Conservation (phyloP, 2,888 invertebrate genomes). For the Chironomus tentans region DNA sequence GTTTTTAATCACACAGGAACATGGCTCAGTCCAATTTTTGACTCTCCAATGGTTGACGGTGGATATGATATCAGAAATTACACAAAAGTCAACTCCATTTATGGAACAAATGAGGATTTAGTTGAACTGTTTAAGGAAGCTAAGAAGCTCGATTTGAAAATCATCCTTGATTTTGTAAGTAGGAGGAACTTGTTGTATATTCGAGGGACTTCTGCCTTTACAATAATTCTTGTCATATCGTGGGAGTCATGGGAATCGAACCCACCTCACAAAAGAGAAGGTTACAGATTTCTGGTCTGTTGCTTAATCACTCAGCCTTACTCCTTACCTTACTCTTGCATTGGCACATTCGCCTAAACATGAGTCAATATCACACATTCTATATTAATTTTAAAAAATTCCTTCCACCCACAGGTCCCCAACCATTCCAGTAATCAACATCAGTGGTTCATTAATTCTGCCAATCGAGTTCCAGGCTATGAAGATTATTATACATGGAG, state of each 20-base stretch:
- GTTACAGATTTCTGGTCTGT: no score
- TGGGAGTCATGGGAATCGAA: no score
- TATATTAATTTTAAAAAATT: no score
- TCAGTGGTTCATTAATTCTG: constrained; percentile 65
- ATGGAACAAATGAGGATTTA: constrained; percentile 52
- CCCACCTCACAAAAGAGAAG: no score
- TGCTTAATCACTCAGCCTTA: no score
- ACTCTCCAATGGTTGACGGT: constrained; percentile 43
- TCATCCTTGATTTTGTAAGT: constrained; percentile 42
- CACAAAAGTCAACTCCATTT: constrained; percentile 47
- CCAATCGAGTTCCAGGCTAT: constrained; percentile 48
- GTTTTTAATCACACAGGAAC: constrained; percentile 37
- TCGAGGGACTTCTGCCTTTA: no score
- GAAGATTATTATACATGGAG: constrained; percentile 64
- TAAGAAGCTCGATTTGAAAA: constrained; percentile 39
- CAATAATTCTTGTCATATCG: no score
- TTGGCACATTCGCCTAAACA: no score
- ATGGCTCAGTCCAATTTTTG: constrained; percentile 60
- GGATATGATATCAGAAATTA: constrained; percentile 57
- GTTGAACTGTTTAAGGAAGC: constrained; percentile 39
- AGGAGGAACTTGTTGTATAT: no score
- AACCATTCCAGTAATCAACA: constrained; percentile 42
- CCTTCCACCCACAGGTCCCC: constrained; percentile 39
- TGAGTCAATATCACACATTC: no score
- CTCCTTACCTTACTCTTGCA: no score